These are phyloP conservation scores for Rhadinocentrus ornatus DNA, from an alignment of 2,797 vertebrate species.

Conservation along the genomic window DNA sequence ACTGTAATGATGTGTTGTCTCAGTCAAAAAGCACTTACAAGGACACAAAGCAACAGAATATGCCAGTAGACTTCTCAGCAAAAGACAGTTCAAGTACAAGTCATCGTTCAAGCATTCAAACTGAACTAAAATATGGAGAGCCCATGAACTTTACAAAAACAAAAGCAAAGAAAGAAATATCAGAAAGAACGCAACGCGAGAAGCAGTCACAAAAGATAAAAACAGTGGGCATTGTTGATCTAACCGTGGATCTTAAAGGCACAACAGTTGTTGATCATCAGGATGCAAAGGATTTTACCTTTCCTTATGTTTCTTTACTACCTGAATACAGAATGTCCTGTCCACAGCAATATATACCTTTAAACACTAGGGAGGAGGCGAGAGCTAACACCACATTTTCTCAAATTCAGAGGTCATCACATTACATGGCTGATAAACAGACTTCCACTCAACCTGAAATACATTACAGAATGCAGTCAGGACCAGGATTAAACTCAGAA, in stretches of 20 bases:
- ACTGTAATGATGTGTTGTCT: slow-evolving; percentile 49
- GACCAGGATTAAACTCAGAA: slow-evolving; percentile 11
- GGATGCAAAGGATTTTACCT: slow-evolving; percentile 70
- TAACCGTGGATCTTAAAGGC: slow-evolving; percentile 71
- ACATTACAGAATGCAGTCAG: slow-evolving; percentile 19
- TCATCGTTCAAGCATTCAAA: slow-evolving; percentile 20
- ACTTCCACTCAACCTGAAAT: slow-evolving; percentile 25
- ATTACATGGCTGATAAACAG: slow-evolving; percentile 25
- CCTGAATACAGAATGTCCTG: slow-evolving; percentile 30
- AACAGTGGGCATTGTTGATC: slow-evolving; percentile 68
- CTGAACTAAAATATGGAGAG: slow-evolving; percentile 55
- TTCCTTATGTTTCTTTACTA: slow-evolving; percentile 12
- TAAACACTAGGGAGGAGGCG: neutral
- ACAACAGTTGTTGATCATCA: slow-evolving; percentile 24
- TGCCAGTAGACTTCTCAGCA: slow-evolving; percentile 79
- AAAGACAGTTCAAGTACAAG: slow-evolving; percentile 45
- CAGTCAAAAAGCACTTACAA: slow-evolving; percentile 28
- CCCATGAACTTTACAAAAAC: slow-evolving; percentile 76
- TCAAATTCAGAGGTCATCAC: slow-evolving; percentile 32
- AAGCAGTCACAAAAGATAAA: slow-evolving; percentile 49
- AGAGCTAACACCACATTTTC: slow-evolving; percentile 28
- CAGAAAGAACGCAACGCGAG: slow-evolving; percentile 49
- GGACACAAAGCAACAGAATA: slow-evolving; percentile 49
- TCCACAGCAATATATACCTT: slow-evolving; percentile 38
- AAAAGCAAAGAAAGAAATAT: slow-evolving; percentile 59